phyloP scores from a whole-genome alignment of 2,888 invertebrate genomes.

The Epistrophe grossulariae region DNA sequence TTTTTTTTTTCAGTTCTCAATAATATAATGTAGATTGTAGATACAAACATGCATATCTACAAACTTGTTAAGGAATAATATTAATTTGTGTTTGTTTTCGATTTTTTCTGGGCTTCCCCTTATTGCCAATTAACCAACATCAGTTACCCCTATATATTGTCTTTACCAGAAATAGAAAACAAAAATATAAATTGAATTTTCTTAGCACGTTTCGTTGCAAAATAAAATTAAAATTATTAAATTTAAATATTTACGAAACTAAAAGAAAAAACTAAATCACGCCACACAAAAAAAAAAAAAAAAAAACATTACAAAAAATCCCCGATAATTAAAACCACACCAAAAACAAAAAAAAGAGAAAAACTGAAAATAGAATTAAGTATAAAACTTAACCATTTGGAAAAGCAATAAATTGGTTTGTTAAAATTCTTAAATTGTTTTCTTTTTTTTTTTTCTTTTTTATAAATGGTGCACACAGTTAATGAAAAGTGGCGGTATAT shows the following conservation, averaged over 20 bases:
- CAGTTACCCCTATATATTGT: background rate
- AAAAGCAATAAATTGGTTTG: constrained; percentile 71
- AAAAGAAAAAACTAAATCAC: background rate
- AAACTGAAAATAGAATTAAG: constrained; percentile 13
- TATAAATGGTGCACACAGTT: background rate
- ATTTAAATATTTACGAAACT: constrained; percentile 42
- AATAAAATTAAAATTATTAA: too few species aligned
- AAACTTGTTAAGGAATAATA: constrained; percentile 2
- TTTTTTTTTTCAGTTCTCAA: background rate
- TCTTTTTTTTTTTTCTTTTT: constrained; percentile 39
- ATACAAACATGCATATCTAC: background rate
- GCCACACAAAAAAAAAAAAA: background rate
- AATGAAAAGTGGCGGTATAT: constrained; percentile 4
- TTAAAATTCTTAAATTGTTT: constrained; percentile 41
- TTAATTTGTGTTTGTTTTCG: constrained; percentile 7
- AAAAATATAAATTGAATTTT: constrained; percentile 17
- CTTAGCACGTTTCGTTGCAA: constrained; percentile 14
- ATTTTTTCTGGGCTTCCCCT: constrained; percentile 24
- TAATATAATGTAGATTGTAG: too few species aligned
- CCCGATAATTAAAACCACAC: constrained; percentile 17
- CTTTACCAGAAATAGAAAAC: constrained; percentile 20
- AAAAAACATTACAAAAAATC: background rate
- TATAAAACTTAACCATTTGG: constrained; percentile 53
- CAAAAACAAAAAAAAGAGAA: constrained; percentile 5
- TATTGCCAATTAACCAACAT: constrained; percentile 10